Percentiles rank a stretch among this genome's conserved stretches.
phyloP scores from a whole-genome alignment of 1,140 invertebrate species.

The Trypoxylus dichotomus region DNA sequence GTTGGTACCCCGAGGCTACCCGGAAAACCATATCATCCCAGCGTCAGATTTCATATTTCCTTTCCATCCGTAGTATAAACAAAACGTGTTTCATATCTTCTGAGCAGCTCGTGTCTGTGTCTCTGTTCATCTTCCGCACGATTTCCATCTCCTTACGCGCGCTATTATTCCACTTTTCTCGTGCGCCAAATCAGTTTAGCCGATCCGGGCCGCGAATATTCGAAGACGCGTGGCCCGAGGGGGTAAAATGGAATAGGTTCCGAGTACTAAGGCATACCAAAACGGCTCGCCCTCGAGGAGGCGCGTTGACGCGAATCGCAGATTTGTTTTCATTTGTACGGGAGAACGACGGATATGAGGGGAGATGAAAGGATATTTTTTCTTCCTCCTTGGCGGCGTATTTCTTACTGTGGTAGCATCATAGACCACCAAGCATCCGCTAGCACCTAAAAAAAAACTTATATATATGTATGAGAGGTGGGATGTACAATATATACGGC shows the following conservation, averaged over 20 bases:
- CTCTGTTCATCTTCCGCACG: background rate
- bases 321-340: slow-evolving; percentile 32
- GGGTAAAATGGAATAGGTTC: background rate
- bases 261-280: background rate
- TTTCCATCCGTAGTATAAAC: background rate
- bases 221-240: background rate
- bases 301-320: slow-evolving; percentile 25
- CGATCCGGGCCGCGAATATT: background rate
- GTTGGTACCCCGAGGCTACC: background rate
- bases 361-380: background rate
- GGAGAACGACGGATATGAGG: background rate
- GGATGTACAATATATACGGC: too few relatives aligned
- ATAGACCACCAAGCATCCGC: background rate
- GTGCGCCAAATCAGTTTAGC: background rate
- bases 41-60: background rate
- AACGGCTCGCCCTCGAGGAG: slow-evolving; percentile 24
- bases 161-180: background rate
- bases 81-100: background rate
- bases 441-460: background rate
- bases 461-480: background rate
- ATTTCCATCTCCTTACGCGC: background rate
- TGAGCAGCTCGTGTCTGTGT: background rate
- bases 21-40: background rate
- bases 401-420: background rate
- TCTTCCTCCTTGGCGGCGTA: background rate